These are phyloP conservation scores for Nebria brevicollis DNA, from an alignment of 2,888 invertebrate species.

Conservation along the genomic window DNA sequence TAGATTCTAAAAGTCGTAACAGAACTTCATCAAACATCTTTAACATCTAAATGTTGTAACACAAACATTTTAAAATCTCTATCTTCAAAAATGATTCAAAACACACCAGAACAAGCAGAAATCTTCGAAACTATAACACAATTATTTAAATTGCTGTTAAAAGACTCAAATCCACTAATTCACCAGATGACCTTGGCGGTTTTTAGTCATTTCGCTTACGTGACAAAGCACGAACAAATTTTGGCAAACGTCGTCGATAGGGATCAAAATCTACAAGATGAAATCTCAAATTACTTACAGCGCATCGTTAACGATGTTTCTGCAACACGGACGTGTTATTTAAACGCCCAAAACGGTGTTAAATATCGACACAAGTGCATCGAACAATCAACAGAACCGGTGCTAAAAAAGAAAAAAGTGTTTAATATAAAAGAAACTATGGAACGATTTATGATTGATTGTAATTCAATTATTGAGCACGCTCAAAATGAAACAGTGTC, in stretches of 20 bases:
- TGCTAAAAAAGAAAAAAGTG: constrained; percentile 26
- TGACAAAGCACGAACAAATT: constrained; percentile 23
- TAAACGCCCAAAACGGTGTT: constrained; percentile 13
- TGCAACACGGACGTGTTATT: constrained; percentile 16
- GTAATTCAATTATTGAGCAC: constrained; percentile 18
- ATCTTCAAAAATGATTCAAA: constrained; percentile 10
- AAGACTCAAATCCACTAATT: constrained; percentile 26
- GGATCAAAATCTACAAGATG: constrained; percentile 25
- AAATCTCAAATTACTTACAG: constrained; percentile 28
- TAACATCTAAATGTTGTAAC: neutral
- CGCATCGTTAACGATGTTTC: constrained; percentile 11
- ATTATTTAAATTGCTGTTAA: constrained; percentile 18
- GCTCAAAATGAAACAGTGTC: constrained; percentile 23
- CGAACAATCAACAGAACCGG: constrained; percentile 14
- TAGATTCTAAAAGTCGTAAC: neutral
- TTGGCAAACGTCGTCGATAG: constrained; percentile 28
- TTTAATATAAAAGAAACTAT: constrained; percentile 5
- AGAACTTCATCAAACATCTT: neutral
- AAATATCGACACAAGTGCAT: constrained; percentile 25
- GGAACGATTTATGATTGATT: constrained; percentile 22
- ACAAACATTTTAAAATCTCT: constrained; percentile 24
- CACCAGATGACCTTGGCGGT: constrained; percentile 22
- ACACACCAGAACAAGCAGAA: constrained; percentile 1
- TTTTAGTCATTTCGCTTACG: constrained; percentile 28
- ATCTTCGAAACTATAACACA: constrained; percentile 23